phyloP scores from a whole-genome alignment of 2,797 vertebrate species.

The Thalassophryne amazonica region DNA sequence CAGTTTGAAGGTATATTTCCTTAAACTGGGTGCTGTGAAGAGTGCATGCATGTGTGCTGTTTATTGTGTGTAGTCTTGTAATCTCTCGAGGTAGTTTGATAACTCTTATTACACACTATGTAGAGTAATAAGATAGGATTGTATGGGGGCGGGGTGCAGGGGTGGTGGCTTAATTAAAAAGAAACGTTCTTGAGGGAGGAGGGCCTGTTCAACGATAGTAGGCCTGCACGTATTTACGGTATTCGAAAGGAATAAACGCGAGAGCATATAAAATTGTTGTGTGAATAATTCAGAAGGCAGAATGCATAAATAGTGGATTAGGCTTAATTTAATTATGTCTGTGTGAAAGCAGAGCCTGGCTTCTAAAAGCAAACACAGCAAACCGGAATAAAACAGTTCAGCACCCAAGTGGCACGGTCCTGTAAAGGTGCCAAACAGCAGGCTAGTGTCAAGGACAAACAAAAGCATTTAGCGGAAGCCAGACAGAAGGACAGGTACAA shows the following conservation, averaged over 20 bases:
- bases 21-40: no score
- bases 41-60: background rate
- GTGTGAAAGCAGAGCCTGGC: constrained; percentile 62
- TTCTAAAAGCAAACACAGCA: constrained; percentile 74
- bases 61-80: no score
- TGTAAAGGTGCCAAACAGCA: constrained; percentile 51
- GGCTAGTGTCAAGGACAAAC: constrained; percentile 63
- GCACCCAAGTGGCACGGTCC: constrained; percentile 60
- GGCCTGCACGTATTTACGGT: constrained; percentile 65
- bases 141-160: constrained; percentile 6
- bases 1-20: no score
- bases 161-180: constrained; percentile 72
- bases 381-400: constrained; percentile 61
- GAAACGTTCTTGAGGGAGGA: constrained; percentile 63
- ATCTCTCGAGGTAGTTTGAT: constrained; percentile 51
- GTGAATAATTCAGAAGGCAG: constrained; percentile 80
- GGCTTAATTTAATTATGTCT: constrained; percentile 81
- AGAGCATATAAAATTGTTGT: constrained; percentile 78
- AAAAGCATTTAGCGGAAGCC: constrained; percentile 43
- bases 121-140: constrained; percentile 59
- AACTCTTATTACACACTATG: constrained; percentile 51
- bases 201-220: constrained; percentile 68
- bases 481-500: constrained; percentile 36
- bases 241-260: constrained; percentile 67
- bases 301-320: constrained; percentile 83